A percentile compares a stretch with the other conserved stretches of the same genome.
These are phyloP conservation scores for Sapajus apella DNA, from an alignment of 2,113 vertebrate species.

Conservation along the genomic window DNA sequence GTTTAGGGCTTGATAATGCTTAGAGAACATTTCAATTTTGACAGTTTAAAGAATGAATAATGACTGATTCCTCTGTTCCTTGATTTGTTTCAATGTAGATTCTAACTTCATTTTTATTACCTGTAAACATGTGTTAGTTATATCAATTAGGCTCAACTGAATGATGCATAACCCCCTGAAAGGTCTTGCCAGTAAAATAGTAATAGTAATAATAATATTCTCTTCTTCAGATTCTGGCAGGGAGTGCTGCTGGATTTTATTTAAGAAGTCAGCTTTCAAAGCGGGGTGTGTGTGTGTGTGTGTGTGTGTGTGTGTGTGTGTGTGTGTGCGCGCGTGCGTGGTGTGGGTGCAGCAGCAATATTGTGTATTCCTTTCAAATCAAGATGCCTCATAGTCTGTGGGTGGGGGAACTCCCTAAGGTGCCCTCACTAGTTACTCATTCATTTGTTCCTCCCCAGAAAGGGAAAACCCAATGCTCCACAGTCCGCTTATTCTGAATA, in stretches of 20 bases:
- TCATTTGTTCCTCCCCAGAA: conserved; percentile 24
- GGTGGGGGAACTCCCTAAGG: conserved; percentile 64
- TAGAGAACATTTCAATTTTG: neutral
- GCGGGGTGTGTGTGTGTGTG: neutral
- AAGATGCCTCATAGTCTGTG: conserved; percentile 45
- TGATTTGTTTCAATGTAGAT: conserved; percentile 1
- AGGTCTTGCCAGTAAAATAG: neutral
- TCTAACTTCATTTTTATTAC: neutral
- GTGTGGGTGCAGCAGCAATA: neutral
- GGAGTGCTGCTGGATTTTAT: neutral
- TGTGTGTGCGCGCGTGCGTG: neutral
- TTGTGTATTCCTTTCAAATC: conserved; percentile 43
- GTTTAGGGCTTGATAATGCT: neutral
- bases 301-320: neutral
- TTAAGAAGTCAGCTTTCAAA: conserved; percentile 13
- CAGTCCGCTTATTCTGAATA: neutral
- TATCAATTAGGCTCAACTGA: neutral
- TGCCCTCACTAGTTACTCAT: conserved; percentile 44
- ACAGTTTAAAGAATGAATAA: neutral
- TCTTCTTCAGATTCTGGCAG: neutral
- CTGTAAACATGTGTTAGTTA: neutral
- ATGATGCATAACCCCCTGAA: neutral
- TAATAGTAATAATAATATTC: neutral
- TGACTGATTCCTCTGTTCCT: neutral
- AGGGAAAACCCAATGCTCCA: conserved; percentile 65